These are phyloP conservation scores for Trichoplusia ni DNA, from an alignment of 1,140 invertebrate species.

Conservation along the genomic window DNA sequence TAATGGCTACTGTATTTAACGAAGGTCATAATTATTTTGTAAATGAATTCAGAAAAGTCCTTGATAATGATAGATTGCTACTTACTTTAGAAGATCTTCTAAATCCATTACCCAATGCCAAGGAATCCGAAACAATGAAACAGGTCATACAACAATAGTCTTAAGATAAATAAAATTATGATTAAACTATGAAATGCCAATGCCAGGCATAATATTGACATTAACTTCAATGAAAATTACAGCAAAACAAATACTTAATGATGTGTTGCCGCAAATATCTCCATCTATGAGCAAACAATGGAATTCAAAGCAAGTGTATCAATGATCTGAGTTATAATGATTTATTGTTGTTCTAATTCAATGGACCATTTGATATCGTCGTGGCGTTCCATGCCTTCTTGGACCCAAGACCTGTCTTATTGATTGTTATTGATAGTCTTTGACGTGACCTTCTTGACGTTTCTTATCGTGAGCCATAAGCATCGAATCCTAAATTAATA, in stretches of 20 bases:
- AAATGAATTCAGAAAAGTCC: no score
- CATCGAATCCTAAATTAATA: no score
- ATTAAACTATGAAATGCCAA: no score
- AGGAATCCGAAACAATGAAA: no score
- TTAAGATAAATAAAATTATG: no score
- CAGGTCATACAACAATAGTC: no score
- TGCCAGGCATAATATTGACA: no score
- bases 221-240: neutral
- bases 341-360: conserved; percentile 26
- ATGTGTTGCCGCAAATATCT: neutral
- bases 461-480: conserved; percentile 8
- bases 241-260: neutral
- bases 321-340: conserved; percentile 19
- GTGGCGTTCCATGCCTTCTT: neutral
- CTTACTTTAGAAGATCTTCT: no score
- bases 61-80: no score
- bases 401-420: conserved; percentile 1
- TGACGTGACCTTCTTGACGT: conserved; percentile 10
- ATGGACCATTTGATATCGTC: conserved; percentile 7
- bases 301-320: conserved; percentile 15
- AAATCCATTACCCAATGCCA: no score
- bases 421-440: conserved; percentile 17
- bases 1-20: neutral
- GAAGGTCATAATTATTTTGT: no score
- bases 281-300: conserved; percentile 2